These are phyloP conservation scores for Tiliqua scincoides DNA, from an alignment of 2,113 vertebrate genomes.

Conservation along the genomic window DNA sequence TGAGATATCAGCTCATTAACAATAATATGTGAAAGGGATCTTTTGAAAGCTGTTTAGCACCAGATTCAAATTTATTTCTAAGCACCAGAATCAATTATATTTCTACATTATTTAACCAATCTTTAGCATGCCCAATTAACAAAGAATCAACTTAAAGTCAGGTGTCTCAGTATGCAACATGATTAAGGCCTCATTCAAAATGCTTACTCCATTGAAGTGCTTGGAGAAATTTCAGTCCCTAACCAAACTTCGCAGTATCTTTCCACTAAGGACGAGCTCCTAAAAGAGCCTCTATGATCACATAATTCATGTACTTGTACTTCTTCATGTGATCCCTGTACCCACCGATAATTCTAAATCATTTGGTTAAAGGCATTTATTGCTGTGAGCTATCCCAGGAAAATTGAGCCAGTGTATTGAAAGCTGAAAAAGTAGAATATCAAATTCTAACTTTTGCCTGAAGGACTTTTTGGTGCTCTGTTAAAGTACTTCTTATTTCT, in stretches of 20 bases:
- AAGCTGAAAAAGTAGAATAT: not conserved
- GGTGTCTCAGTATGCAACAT: not conserved
- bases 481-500: accelerated
- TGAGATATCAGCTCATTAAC: not conserved
- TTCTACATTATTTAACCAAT: conserved; percentile 4
- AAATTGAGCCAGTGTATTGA: not conserved
- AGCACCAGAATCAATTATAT: not conserved
- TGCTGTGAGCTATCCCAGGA: too few relatives aligned
- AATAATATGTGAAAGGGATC: not conserved
- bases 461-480: not conserved
- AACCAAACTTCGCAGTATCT: not conserved
- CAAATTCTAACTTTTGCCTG: not conserved
- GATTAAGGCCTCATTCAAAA: not conserved
- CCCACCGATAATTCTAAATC: not conserved
- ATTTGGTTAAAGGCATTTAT: not conserved
- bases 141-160: not conserved
- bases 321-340: not conserved
- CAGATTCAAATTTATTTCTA: not conserved
- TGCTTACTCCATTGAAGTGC: not conserved
- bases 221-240: not conserved
- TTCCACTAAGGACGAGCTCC: not conserved
- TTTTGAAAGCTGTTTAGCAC: not conserved
- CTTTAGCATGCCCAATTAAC: not conserved
- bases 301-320: not conserved
- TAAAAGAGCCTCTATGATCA: too few relatives aligned